Conservation (phyloP, 2,113 vertebrate species). For the Chloebia gouldiae region DNA sequence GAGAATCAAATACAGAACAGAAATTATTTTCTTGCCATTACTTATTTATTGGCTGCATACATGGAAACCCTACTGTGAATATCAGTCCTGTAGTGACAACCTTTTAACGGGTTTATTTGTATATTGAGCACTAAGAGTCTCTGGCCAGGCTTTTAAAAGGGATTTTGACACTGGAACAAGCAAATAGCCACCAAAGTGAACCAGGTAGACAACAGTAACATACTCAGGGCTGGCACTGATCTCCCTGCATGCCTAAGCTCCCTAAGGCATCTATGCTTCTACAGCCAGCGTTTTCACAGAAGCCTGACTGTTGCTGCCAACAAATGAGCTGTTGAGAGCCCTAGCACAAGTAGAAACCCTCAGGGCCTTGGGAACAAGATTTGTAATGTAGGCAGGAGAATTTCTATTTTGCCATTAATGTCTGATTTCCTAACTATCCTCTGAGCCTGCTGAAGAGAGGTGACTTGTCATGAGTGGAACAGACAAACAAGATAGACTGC, state of each 20-base stretch:
- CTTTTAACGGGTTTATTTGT: background rate
- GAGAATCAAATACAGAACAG: background rate
- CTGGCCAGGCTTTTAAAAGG: background rate
- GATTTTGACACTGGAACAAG: constrained; percentile 12
- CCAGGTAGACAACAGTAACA: background rate
- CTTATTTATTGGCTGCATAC: background rate
- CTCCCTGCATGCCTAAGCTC: background rate
- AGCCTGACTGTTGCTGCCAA: background rate
- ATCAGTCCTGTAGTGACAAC: background rate
- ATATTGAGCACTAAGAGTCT: background rate
- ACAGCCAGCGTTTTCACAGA: background rate
- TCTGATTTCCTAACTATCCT: constrained; percentile 21
- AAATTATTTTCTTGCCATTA: background rate
- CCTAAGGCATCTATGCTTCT: background rate
- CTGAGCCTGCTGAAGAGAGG: background rate
- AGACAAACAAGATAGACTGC: background rate
- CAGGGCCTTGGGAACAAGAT: background rate
- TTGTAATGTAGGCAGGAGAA: background rate
- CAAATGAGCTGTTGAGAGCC: constrained; percentile 16
- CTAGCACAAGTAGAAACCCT: background rate
- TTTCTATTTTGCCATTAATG: background rate
- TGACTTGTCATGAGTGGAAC: background rate
- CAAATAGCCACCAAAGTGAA: background rate
- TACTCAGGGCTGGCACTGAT: background rate
- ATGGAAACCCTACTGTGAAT: background rate